A percentile compares a stretch with the other conserved stretches of the same genome.
Evolutionary conservation across 1,140 invertebrate species (phyloP).

Genomic region (Phocides pigmalion): DNA sequence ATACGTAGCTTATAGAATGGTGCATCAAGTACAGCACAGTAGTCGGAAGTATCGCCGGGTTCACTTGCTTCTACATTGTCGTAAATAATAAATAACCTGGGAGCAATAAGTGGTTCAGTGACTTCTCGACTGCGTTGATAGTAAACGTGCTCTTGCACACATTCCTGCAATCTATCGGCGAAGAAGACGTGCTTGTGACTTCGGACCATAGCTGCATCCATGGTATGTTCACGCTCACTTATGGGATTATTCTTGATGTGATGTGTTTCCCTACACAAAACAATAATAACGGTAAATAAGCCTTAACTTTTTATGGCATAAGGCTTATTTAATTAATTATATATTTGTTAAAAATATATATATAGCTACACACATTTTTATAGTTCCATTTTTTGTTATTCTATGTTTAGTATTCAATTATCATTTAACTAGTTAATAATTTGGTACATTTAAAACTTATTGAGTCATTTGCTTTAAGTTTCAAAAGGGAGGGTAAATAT

Average conservation of each 20-base stretch:
- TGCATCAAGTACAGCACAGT: conserved; percentile 85
- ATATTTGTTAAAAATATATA: no score
- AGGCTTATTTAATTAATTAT: neutral
- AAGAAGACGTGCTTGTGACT: conserved; percentile 86
- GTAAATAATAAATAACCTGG: conserved; percentile 88
- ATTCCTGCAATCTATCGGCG: conserved; percentile 86
- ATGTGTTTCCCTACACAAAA: conserved; percentile 67
- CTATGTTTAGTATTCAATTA: no score
- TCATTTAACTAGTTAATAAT: no score
- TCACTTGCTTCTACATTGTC: conserved; percentile 91
- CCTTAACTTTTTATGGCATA: no score
- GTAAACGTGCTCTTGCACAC: conserved; percentile 81
- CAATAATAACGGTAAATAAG: no score
- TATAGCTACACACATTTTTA: no score
- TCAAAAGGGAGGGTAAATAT: no score
- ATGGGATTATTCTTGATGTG: conserved; percentile 76
- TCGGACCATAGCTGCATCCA: conserved; percentile 81
- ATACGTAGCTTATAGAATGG: conserved; percentile 87
- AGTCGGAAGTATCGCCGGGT: conserved; percentile 85
- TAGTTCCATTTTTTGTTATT: no score
- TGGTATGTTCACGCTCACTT: conserved; percentile 67
- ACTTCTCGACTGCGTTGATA: conserved; percentile 66
- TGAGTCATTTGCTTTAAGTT: no score
- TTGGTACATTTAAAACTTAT: no score
- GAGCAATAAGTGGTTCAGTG: conserved; percentile 85